Evolutionary conservation across 2,797 vertebrate species (phyloP).

Genomic region (Argya squamiceps): DNA sequence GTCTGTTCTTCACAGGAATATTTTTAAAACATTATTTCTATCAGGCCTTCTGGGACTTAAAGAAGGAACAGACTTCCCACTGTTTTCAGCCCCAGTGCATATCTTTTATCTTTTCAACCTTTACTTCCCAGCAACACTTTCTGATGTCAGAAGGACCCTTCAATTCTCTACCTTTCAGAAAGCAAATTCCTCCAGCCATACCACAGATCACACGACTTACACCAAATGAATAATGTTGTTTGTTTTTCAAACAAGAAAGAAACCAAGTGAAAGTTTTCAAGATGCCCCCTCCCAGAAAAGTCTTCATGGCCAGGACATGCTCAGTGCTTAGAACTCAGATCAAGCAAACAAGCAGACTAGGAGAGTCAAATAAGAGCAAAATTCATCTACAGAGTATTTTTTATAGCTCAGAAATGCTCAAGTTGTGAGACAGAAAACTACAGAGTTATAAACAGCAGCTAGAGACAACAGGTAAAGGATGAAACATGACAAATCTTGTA

Average conservation of each 20-base stretch:
- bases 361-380: background rate
- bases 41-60: background rate
- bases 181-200: background rate
- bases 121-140: background rate
- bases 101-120: background rate
- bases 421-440: background rate
- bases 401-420: background rate
- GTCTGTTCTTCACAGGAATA: background rate
- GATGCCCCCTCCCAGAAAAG: background rate
- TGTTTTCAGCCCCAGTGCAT: background rate
- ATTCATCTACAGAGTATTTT: background rate
- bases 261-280: background rate
- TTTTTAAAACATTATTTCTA: background rate
- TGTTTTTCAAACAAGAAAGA: background rate
- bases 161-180: background rate
- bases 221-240: background rate
- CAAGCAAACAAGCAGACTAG: background rate
- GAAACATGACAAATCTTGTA: background rate
- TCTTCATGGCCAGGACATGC: background rate
- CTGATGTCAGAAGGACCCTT: background rate
- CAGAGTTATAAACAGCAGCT: background rate
- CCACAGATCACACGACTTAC: background rate
- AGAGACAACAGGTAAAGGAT: background rate
- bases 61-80: background rate
- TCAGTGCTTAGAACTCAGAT: background rate